Base-by-base conservation (phyloP, 2,797 vertebrate genomes). In the Melanogrammus aeglefinus region DNA sequence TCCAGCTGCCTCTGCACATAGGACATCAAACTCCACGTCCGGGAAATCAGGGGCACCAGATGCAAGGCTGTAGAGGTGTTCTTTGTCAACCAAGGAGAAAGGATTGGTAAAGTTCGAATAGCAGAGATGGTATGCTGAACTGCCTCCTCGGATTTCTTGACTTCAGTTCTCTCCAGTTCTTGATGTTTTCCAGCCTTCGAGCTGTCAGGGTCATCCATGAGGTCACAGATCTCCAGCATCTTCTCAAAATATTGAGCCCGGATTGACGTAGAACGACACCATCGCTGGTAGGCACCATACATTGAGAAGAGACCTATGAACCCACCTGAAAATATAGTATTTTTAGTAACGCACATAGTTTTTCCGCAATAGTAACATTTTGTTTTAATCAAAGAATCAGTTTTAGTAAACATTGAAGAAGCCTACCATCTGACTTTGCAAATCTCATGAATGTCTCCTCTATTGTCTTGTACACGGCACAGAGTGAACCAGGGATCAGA, bases 221-320 rank as follows among this genome's bases (percentile, higher is more conserved):
- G 33, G 36, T 63, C 75, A 70, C 75, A 76, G 51, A 66, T 76
- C 51, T 66, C 75, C 51, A 76, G 75, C 51, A 24, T n/a, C 51
- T 66, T 38, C 51, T 76, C 57, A 69, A 69, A 76, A 57, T 69
- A 69, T 57, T 76, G 75, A 35, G 75, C 75, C 69, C 7, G 51
- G n/a, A 57, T 57, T 66, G 75, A 76, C 36, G 75, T 76, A 31
- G 75, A 69, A 35, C 33, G n/a, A 33, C 51, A 76, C 75, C 57
- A 76, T 16, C n/a, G 18, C 75, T 76, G 29, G 24, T 76, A 76
- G 51, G 51, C 51, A 35, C 29, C 16, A 57, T 9, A 24, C 33
- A 66, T 76, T 31, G 31, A 36, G 75, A 69, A 69, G 51, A 76
- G 8, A 18, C 16, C 4, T 1, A n/a, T 35, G 1, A 73, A 36